Percentiles rank a stretch among this genome's conserved stretches.
Evolutionary conservation across 2,113 vertebrate genomes (phyloP).

Genomic region (Menura novaehollandiae): DNA sequence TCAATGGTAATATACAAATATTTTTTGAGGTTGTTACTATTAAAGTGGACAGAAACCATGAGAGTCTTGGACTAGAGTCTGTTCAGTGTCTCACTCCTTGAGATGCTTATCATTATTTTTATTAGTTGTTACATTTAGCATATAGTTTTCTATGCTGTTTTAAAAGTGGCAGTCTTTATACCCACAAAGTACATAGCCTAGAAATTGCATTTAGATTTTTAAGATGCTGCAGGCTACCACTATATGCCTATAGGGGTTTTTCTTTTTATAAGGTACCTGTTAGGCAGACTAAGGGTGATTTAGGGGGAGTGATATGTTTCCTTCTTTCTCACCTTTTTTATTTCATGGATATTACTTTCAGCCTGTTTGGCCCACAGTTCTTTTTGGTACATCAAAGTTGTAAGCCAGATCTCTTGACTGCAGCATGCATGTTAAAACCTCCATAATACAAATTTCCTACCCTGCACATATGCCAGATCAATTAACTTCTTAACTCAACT

Average conservation of each 20-base stretch:
- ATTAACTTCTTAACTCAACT: constrained; percentile 33
- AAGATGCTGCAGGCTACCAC: constrained; percentile 37
- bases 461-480: neutral
- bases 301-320: neutral
- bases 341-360: constrained; percentile 5
- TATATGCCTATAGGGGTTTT: neutral
- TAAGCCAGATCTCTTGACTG: neutral
- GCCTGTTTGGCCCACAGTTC: neutral
- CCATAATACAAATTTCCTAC: neutral
- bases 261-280: neutral
- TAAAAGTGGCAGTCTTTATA: neutral
- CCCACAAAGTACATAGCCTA: neutral
- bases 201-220: constrained; percentile 36
- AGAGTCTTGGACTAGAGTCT: neutral
- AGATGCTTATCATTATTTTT: neutral
- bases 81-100: neutral
- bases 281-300: neutral
- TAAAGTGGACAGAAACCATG: neutral
- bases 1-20: neutral
- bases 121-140: neutral
- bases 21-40: neutral
- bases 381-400: neutral
- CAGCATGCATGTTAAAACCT: constrained; percentile 1
- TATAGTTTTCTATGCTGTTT: neutral
- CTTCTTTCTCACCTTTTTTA: neutral